Conservation (phyloP, 2,797 vertebrate species). For the Aldrovandia affinis region DNA sequence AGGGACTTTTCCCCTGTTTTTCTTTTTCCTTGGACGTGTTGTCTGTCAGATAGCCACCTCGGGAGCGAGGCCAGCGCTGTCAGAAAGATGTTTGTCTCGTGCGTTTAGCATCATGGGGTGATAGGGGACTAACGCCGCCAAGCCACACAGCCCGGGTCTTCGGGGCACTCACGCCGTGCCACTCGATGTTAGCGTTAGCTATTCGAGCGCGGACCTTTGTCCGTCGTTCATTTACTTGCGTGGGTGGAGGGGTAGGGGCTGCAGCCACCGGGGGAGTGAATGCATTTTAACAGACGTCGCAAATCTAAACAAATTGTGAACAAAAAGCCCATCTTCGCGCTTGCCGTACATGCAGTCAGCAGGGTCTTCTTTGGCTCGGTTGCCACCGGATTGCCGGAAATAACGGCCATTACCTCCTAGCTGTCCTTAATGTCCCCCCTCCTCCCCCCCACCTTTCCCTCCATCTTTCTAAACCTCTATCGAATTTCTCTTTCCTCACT, state of each 20-base stretch:
- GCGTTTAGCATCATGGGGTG: constrained; percentile 43
- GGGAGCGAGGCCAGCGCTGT: constrained; percentile 35
- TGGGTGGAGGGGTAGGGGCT: constrained; percentile 60
- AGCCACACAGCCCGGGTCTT: constrained; percentile 53
- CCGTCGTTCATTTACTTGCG: constrained; percentile 69
- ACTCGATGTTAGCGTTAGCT: constrained; percentile 66
- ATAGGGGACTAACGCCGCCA: constrained; percentile 39
- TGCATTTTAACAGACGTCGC: constrained; percentile 61
- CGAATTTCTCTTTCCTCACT: not conserved
- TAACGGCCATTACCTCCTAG: not conserved
- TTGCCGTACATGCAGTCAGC: too few relatives aligned
- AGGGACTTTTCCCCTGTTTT: not conserved
- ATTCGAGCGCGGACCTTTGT: constrained; percentile 57
- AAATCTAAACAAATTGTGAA: constrained; percentile 60
- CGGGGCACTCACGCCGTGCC: constrained; percentile 57
- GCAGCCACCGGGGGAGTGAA: constrained; percentile 65
- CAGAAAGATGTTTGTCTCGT: constrained; percentile 49
- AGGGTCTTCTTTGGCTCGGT: constrained; percentile 40
- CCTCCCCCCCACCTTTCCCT: not conserved
- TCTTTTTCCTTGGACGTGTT: not conserved
- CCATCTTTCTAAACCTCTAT: not conserved
- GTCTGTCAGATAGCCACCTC: not conserved
- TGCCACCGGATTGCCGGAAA: not conserved
- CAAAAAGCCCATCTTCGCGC: too few relatives aligned
- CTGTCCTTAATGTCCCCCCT: not conserved